Evolutionary conservation across 2,113 vertebrate species (phyloP).

Genomic region (Rhipidura dahli): DNA sequence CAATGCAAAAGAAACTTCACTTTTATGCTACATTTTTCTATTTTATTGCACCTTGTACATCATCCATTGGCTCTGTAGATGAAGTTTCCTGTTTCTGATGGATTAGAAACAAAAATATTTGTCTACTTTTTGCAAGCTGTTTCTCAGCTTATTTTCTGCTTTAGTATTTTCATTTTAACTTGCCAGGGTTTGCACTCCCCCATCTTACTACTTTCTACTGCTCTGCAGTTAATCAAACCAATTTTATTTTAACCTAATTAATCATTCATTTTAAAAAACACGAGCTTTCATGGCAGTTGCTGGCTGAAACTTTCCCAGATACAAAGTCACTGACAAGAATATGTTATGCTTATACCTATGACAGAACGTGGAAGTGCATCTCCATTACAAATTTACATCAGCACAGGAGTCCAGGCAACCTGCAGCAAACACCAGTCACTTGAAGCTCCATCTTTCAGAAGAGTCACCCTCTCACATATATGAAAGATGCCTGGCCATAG

Average conservation of each 20-base stretch:
- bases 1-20: neutral
- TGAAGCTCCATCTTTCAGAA: neutral
- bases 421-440: neutral
- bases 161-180: neutral
- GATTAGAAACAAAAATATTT: neutral
- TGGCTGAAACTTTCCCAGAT: neutral
- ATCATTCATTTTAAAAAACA: neutral
- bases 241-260: neutral
- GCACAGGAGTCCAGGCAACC: neutral
- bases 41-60: neutral
- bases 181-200: neutral
- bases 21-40: neutral
- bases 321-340: neutral
- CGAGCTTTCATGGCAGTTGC: neutral
- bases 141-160: neutral
- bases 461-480: neutral
- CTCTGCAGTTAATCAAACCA: neutral
- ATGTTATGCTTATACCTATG: neutral
- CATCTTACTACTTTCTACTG: neutral
- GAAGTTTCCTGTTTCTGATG: neutral
- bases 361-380: neutral
- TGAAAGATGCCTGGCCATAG: neutral
- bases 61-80: neutral
- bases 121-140: neutral
- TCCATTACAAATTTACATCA: neutral